These are phyloP conservation scores for Paracanthobrama guichenoti DNA, from an alignment of 2,113 vertebrate species.

Conservation along the genomic window DNA sequence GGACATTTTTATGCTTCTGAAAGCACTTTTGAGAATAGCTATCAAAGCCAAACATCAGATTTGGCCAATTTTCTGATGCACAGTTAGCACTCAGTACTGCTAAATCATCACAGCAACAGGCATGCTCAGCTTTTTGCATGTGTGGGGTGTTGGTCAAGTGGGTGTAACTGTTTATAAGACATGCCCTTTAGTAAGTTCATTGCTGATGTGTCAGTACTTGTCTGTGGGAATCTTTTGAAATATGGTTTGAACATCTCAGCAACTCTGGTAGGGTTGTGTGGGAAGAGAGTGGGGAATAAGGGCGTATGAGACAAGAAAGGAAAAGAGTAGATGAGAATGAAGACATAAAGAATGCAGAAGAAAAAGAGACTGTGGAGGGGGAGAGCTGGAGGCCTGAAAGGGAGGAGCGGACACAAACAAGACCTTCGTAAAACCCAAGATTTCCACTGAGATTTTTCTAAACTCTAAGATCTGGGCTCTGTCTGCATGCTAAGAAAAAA, in stretches of 20 bases:
- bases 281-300: slow-evolving; percentile 36
- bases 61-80: not conserved
- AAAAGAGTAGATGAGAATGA: slow-evolving; percentile 1
- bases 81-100: not conserved
- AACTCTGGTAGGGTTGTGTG: slow-evolving; percentile 26
- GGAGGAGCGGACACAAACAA: not conserved
- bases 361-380: not conserved
- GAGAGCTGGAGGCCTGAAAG: not conserved
- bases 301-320: slow-evolving; percentile 5
- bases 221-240: slow-evolving; percentile 28
- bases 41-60: slow-evolving; percentile 21
- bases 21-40: slow-evolving; percentile 14
- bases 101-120: slow-evolving; percentile 13
- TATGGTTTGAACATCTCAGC: slow-evolving; percentile 31
- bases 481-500: not conserved
- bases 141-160: slow-evolving; percentile 22
- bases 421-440: not conserved
- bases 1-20: not conserved
- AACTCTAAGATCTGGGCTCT: not conserved
- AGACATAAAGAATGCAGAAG: not conserved
- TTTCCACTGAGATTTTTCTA: not conserved
- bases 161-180: not conserved
- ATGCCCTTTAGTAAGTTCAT: not conserved
- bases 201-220: slow-evolving; percentile 24
- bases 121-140: slow-evolving; percentile 14